Evolutionary conservation across 1,140 invertebrate genomes (phyloP).

Genomic region (Metopolophium dirhodum): DNA sequence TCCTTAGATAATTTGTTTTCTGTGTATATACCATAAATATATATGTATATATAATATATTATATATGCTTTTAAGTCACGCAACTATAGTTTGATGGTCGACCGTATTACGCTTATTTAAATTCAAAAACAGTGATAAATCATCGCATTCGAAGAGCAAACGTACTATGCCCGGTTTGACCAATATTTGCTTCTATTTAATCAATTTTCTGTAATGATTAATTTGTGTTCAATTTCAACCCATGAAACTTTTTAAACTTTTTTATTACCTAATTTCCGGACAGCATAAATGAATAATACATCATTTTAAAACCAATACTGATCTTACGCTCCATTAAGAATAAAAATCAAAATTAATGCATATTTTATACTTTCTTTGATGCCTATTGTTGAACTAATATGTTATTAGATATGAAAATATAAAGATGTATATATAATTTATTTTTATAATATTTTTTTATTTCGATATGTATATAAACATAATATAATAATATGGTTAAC

Average conservation of each 20-base stretch:
- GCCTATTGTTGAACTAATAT: no score
- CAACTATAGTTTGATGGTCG: neutral
- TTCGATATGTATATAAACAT: neutral
- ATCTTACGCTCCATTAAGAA: neutral
- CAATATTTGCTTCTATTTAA: neutral
- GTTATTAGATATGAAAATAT: neutral
- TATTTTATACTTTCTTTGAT: neutral
- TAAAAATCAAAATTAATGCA: neutral
- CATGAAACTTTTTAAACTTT: neutral
- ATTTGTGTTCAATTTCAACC: neutral
- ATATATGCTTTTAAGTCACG: neutral
- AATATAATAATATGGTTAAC: neutral
- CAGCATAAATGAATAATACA: neutral
- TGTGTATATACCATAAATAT: neutral
- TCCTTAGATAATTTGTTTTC: conserved; percentile 1
- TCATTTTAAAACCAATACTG: neutral
- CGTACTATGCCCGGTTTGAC: neutral
- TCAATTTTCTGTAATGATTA: neutral
- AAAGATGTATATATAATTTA: neutral
- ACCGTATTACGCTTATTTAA: neutral
- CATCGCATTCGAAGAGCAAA: neutral
- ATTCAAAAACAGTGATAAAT: neutral
- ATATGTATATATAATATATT: neutral
- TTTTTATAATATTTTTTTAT: neutral
- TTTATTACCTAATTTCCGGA: neutral